Base-by-base conservation (phyloP, 2,888 invertebrate genomes). In the Keiferia lycopersicella region DNA sequence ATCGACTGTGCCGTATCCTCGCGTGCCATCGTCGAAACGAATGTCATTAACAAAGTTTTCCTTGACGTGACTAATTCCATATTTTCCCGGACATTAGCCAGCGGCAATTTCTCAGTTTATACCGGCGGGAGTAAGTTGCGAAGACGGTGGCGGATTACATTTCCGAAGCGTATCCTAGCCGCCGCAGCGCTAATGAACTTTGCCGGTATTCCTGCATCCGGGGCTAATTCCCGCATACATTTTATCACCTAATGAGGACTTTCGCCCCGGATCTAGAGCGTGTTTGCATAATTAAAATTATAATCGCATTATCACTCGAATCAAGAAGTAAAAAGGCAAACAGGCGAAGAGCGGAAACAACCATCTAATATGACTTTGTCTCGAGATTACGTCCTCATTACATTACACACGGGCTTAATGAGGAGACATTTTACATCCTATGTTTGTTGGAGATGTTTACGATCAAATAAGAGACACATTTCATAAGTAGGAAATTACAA, bases 211-310 rank as follows among this genome's bases (percentile, higher is more conserved):
- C 67, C 69, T 53, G 39, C 51, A 53, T 45, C 65, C 64, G 65
- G 39, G 65, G 70, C 70, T 73, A 76, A 79, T 79, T 79, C 74
- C 68, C 70, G 71, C 73, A 75, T 74, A 72, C 73, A 78, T 76
- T 71, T 71, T 67, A 74, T 74, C 70, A 72, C 68, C 65, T 71
- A 72, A 66, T 71, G 68, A 75, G 72, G 66, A 70, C 63, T 67
- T 75, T 71, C 68, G 67, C 61, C 64, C 64, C 64, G 30, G 34
- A 65, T 64, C 65, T 62, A 30, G 66, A 59, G 63, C 67, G 63
- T 68, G 61, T 67, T 68, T 69, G 65, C 70, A 68, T 70, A 67
- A 72, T 70, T 72, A 70, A 69, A 66, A 67, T 72, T 64, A 60
- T 60, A 65, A 66, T 64, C 61, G 39, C 41, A 53, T 66, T 64